A percentile compares a stretch with the other conserved stretches of the same genome.
Evolutionary conservation across 92 coral and sea anemone genomes (phyloP).

Genomic region (Diadumene lineata): DNA sequence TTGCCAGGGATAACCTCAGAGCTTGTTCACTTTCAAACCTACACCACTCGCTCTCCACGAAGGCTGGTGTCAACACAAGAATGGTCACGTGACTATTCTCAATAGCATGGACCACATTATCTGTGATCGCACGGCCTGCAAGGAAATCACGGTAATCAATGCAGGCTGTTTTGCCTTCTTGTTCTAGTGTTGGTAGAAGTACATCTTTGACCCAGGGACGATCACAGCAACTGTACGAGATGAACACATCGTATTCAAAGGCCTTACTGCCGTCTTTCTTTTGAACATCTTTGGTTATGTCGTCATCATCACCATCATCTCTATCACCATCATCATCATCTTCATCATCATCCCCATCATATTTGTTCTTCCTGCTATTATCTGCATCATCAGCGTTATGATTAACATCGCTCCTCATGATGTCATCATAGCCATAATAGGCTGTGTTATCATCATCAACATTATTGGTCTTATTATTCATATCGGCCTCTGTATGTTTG

Average conservation of each 20-base stretch:
- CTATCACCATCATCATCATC: no score
- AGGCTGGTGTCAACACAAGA: constrained; percentile 34
- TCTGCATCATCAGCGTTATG: no score
- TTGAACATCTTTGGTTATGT: not conserved
- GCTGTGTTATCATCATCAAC: no score
- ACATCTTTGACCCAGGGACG: constrained; percentile 56
- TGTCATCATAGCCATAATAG: no score
- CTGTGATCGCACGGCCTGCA: constrained; percentile 22
- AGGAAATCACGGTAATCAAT: constrained; percentile 40
- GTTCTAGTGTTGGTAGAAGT: constrained; percentile 27
- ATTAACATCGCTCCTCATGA: no score
- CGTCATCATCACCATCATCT: no score
- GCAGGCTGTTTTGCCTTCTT: constrained; percentile 28
- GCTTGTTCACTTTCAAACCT: constrained; percentile 37
- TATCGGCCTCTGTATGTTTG: no score
- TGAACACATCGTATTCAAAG: constrained; percentile 32
- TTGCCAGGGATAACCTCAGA: constrained; percentile 10
- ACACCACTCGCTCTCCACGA: constrained; percentile 45
- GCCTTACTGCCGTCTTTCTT: not conserved
- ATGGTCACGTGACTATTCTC: constrained; percentile 36
- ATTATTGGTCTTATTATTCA: no score
- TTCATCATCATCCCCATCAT: no score
- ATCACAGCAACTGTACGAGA: constrained; percentile 45
- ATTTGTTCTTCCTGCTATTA: no score
- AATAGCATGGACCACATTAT: constrained; percentile 35